Percentiles rank a stretch among this genome's conserved stretches.
Evolutionary conservation across 2,888 invertebrate species (phyloP).

Genomic region (Drosophila leonis): DNA sequence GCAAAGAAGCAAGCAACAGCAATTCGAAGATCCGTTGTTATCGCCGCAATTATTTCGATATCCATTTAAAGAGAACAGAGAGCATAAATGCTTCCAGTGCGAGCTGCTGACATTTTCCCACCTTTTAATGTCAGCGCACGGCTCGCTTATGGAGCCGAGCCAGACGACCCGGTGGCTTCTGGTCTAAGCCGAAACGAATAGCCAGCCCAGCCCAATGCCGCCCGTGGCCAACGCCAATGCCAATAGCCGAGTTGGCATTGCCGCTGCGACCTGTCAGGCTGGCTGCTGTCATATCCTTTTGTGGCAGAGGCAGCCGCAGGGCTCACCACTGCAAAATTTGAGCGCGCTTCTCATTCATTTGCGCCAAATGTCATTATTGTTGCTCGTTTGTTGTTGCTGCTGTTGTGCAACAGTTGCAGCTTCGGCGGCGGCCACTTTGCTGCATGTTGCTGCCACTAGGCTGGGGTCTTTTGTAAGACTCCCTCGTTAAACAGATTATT

Average conservation of each 20-base stretch:
- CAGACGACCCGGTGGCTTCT: slow-evolving; percentile 49
- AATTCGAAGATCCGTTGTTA: slow-evolving; percentile 20
- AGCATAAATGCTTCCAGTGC: slow-evolving; percentile 21
- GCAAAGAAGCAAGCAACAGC: neutral
- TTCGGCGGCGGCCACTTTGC: slow-evolving; percentile 46
- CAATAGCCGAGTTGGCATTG: slow-evolving; percentile 39
- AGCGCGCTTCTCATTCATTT: slow-evolving; percentile 76
- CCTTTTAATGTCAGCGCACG: slow-evolving; percentile 83
- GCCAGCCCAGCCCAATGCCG: neutral
- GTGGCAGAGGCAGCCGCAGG: slow-evolving; percentile 54
- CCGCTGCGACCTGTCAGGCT: slow-evolving; percentile 45
- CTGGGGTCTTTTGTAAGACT: slow-evolving; percentile 82
- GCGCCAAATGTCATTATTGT: slow-evolving; percentile 81
- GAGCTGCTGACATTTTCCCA: slow-evolving; percentile 84
- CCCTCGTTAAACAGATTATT: slow-evolving; percentile 85
- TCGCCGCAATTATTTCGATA: slow-evolving; percentile 57
- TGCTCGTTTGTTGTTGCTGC: slow-evolving; percentile 75
- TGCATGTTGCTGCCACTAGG: slow-evolving; percentile 14
- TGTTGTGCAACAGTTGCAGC: slow-evolving; percentile 23
- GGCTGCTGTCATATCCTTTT: slow-evolving; percentile 79
- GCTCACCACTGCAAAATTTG: slow-evolving; percentile 57
- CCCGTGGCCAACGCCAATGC: slow-evolving; percentile 25
- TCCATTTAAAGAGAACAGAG: slow-evolving; percentile 26
- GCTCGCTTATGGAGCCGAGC: slow-evolving; percentile 39
- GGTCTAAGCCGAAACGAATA: slow-evolving; percentile 20